These are phyloP conservation scores for Hypena proboscidalis DNA, from an alignment of 2,888 invertebrate species.

Conservation along the genomic window DNA sequence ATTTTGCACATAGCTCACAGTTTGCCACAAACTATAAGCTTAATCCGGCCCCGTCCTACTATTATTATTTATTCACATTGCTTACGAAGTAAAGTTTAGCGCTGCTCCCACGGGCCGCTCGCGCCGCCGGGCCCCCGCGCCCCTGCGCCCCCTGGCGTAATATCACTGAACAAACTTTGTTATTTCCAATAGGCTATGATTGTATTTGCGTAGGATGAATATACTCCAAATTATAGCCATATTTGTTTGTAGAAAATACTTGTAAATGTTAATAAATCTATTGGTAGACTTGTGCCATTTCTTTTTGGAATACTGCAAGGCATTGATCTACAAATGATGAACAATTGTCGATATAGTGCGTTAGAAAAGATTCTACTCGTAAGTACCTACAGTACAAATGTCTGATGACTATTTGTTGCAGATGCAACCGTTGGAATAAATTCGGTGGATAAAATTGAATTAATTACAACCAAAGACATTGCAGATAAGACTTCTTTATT, in stretches of 20 bases:
- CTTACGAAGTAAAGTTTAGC: slow-evolving; percentile 3
- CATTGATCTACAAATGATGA: too few relatives aligned
- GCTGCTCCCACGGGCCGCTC: slow-evolving; percentile 3
- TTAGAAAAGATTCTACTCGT: too few relatives aligned
- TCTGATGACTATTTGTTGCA: too few relatives aligned
- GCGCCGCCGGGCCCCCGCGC: too few relatives aligned
- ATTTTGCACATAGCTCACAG: background rate
- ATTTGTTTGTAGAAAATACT: too few relatives aligned
- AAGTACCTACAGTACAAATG: too few relatives aligned
- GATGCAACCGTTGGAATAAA: too few relatives aligned
- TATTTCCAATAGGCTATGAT: slow-evolving; percentile 11
- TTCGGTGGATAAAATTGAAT: too few relatives aligned
- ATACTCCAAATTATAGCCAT: background rate
- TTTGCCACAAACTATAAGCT: background rate
- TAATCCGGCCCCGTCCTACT: background rate
- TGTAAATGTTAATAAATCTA: too few relatives aligned
- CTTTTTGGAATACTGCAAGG: background rate
- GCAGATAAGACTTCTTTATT: too few relatives aligned
- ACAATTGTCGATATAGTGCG: too few relatives aligned
- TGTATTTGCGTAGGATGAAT: slow-evolving; percentile 18
- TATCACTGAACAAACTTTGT: slow-evolving; percentile 17
- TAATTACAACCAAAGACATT: too few relatives aligned
- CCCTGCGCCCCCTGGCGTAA: slow-evolving; percentile 6
- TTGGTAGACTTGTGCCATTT: background rate
- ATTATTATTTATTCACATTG: slow-evolving; percentile 13